Conservation (phyloP, 2,113 vertebrate genomes). For the Phalacrocorax brasilianus region DNA sequence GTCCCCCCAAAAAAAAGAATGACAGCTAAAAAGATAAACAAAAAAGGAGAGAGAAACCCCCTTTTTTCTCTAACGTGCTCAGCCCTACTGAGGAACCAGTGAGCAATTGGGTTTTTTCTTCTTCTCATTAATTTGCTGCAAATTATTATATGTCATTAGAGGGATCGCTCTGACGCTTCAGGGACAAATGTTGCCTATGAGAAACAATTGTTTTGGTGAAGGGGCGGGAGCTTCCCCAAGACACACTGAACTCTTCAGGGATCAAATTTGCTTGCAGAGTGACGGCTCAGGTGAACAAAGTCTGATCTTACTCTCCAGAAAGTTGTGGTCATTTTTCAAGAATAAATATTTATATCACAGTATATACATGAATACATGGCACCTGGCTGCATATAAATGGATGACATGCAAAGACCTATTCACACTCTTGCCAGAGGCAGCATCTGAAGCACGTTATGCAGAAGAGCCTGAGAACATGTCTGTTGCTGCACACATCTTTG, state of each 20-base stretch:
- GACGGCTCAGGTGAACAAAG: background rate
- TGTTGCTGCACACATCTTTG: background rate
- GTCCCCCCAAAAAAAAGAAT: too few relatives aligned
- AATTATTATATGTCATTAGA: background rate
- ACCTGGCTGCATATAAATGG: background rate
- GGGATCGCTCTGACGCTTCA: background rate
- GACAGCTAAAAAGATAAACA: background rate
- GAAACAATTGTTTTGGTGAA: background rate
- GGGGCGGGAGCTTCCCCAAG: background rate
- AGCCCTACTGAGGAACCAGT: background rate
- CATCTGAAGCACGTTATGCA: background rate
- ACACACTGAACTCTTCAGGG: background rate
- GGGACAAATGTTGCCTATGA: background rate
- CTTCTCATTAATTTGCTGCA: background rate
- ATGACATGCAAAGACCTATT: background rate
- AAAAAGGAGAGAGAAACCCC: background rate
- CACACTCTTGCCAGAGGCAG: background rate
- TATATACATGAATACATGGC: background rate
- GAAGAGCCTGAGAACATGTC: background rate
- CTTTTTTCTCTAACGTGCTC: background rate
- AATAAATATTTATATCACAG: background rate
- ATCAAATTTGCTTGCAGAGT: background rate
- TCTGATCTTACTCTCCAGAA: background rate
- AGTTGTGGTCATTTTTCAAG: background rate
- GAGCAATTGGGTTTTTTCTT: rapidly evolving